Evolutionary conservation across 2,113 vertebrate genomes (phyloP).

Genomic region (Astatotilapia flaviijosephi): DNA sequence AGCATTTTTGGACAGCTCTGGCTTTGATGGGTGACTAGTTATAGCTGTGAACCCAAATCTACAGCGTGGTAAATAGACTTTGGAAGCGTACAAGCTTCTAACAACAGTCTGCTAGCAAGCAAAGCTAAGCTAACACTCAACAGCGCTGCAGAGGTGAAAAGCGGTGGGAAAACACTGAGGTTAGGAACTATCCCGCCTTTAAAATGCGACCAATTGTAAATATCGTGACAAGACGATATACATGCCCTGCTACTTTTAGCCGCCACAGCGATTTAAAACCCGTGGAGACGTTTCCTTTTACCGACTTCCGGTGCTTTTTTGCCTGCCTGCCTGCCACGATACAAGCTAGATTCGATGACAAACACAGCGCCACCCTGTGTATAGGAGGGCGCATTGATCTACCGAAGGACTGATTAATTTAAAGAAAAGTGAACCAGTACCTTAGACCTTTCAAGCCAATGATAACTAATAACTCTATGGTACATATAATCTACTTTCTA

Average conservation of each 20-base stretch:
- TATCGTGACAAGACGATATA: accelerated
- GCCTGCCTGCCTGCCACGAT: neutral
- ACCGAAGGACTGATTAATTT: neutral
- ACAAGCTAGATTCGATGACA: neutral
- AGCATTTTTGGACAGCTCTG: neutral
- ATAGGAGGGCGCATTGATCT: neutral
- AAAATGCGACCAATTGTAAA: accelerated
- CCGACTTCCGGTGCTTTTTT: neutral
- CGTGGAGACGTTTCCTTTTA: neutral
- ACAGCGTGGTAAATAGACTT: neutral
- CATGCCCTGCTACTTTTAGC: accelerated
- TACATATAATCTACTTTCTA: neutral
- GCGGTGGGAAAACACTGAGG: accelerated
- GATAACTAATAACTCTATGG: neutral
- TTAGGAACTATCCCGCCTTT: accelerated
- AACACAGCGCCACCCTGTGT: accelerated
- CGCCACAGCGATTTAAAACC: neutral
- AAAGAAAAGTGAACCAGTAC: neutral
- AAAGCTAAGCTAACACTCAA: neutral
- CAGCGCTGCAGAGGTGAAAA: neutral
- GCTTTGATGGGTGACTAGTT: accelerated
- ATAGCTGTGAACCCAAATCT: accelerated
- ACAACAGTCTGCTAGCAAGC: accelerated
- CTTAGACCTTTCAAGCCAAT: neutral
- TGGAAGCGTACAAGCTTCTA: accelerated